Conservation (phyloP, 1,140 invertebrate species). For the Ridgeia piscesae region DNA sequence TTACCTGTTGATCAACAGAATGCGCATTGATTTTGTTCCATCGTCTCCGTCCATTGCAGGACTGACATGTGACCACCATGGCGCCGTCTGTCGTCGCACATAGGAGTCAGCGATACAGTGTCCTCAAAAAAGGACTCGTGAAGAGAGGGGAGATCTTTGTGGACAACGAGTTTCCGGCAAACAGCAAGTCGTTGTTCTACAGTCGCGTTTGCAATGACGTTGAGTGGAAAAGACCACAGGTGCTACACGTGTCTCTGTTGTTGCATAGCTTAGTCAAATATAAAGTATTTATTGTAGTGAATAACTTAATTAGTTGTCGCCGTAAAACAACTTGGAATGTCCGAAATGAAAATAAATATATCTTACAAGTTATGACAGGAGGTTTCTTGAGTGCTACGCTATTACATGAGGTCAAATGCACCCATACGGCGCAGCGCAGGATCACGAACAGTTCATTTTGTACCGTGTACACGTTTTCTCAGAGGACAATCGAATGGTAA, state of each 20-base stretch:
- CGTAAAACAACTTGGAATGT: background rate
- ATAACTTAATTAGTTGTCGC: background rate
- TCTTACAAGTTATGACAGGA: background rate
- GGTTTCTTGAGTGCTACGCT: background rate
- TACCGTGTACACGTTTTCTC: too few species aligned
- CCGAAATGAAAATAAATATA: background rate
- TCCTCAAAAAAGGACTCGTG: conserved; percentile 43
- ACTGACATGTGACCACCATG: background rate
- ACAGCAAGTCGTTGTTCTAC: conserved; percentile 37
- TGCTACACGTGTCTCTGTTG: conserved; percentile 14
- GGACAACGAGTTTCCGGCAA: conserved; percentile 27
- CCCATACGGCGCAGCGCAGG: too few species aligned
- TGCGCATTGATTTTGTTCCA: conserved; percentile 1
- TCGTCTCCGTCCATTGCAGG: background rate
- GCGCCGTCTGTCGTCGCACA: background rate
- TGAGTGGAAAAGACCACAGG: conserved; percentile 50
- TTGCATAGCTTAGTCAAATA: background rate
- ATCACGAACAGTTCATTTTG: too few species aligned
- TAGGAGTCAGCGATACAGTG: conserved; percentile 50
- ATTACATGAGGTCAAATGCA: background rate
- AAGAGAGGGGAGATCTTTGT: conserved; percentile 20
- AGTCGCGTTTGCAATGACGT: conserved; percentile 46
- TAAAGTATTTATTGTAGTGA: background rate
- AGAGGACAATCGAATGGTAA: too few species aligned
- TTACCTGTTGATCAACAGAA: background rate